Evolutionary conservation across 1,140 invertebrate genomes (phyloP), one percentile per base, ranked within the genome.

Genomic region (Camponotus floridanus): DNA sequence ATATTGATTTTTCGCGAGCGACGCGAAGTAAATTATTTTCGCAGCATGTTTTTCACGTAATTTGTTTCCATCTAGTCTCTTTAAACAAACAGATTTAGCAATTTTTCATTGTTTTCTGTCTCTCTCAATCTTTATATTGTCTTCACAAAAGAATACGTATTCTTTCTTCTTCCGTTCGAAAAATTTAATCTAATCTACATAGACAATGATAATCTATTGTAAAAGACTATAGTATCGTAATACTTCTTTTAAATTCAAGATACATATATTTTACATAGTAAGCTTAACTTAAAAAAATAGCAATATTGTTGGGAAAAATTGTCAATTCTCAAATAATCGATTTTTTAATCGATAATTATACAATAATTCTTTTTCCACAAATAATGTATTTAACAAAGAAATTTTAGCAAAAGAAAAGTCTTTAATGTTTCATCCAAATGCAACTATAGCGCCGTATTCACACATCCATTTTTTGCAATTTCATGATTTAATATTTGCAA

Each of bases 1-100:
- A 61, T 48, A 61, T 73, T 11, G 51, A 81, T 26, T 81, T 80
- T 71, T 57, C 48, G 13, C 48, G 64, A 36, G 31, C 65, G 1
- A 71, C 21, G 33, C 62, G 59, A 48, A 11, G 18, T 9, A 9
- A 68, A 68, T 55, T 68, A 15, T n/a, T 51, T 51, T 48, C n/a
- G 45, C 26, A 26, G 26, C 26, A 26, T 26, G 26, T 26, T 26
- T 26, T 26, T 26, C 26, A 39, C 9, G 42, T 55, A 55, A n/a
- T 18, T 3, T 33, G 3, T 21, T 31, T n/a, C 9, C 13, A 13
- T 26, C 4, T 42, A 48, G 45, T 48, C 45, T 36, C 18, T 26
- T 65, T 6, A 45, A 67, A 11, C 36, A 3, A 71, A 21, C 6
- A 13, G 33, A 11, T n/a, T 39, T 67, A 8, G 33, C 36, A 39